Conservation (phyloP, 2,888 invertebrate species). For the Dynastes maya region DNA sequence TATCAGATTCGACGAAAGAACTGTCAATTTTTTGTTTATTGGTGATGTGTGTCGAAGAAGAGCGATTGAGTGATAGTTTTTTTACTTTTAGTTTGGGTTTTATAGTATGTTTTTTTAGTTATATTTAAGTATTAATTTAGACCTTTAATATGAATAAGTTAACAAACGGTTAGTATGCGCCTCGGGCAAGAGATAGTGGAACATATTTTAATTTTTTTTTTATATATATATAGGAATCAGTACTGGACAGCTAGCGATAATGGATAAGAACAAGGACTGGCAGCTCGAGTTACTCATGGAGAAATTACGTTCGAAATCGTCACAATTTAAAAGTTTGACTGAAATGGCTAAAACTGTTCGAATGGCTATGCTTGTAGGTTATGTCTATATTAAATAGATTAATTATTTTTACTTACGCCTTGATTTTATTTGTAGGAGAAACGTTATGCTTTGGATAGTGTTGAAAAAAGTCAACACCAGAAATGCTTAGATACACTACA, state of each 20-base stretch:
- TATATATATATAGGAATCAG: conserved; percentile 12
- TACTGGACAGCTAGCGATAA: conserved; percentile 53
- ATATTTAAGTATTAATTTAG: conserved; percentile 45
- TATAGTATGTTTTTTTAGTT: conserved; percentile 41
- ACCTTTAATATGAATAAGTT: conserved; percentile 60
- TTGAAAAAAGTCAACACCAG: conserved; percentile 89
- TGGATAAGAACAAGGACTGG: conserved; percentile 80
- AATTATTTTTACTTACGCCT: conserved; percentile 2
- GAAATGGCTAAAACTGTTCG: conserved; percentile 92
- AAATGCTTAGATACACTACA: conserved; percentile 93
- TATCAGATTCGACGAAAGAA: conserved; percentile 50
- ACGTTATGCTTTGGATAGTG: conserved; percentile 88
- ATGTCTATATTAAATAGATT: conserved; percentile 47
- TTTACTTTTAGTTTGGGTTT: conserved; percentile 37
- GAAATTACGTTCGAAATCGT: conserved; percentile 87
- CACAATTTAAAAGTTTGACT: conserved; percentile 85
- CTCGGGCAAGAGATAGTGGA: conserved; percentile 6
- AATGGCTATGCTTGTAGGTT: conserved; percentile 86
- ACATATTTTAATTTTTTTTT: conserved; percentile 34
- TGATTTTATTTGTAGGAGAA: conserved; percentile 81
- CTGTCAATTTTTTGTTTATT: conserved; percentile 63
- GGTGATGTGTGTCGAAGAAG: conserved; percentile 56
- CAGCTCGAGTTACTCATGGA: conserved; percentile 94
- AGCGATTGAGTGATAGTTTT: conserved; percentile 35
- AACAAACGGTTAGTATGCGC: conserved; percentile 60